A percentile compares a stretch with the other conserved stretches of the same genome.
Conservation (phyloP, 2,888 invertebrate genomes). For the Ennomos erosarius region DNA sequence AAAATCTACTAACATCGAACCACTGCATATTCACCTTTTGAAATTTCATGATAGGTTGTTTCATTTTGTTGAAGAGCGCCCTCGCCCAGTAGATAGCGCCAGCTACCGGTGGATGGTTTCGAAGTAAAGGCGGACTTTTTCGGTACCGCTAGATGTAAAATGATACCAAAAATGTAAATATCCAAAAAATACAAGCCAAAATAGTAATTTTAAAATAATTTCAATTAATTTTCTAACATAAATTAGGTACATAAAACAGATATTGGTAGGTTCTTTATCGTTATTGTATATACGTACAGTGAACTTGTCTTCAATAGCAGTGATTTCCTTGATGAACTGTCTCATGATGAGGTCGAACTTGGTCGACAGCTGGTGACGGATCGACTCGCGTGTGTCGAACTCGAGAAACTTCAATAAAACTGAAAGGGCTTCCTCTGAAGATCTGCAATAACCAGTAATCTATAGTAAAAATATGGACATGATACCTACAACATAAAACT, state of each 20-base stretch:
- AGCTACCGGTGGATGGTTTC: conserved; percentile 91
- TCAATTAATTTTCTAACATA: too few species aligned
- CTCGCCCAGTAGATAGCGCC: conserved; percentile 95
- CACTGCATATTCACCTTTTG: conserved; percentile 77
- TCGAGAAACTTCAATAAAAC: conserved; percentile 92
- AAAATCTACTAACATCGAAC: background rate
- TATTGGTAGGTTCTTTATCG: too few species aligned
- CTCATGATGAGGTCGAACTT: conserved; percentile 94
- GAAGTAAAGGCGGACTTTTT: conserved; percentile 88
- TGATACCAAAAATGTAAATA: too few species aligned
- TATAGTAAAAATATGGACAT: too few species aligned
- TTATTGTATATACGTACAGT: conserved; percentile 77
- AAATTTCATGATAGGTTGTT: conserved; percentile 92
- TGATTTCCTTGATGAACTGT: conserved; percentile 94
- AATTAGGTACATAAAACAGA: background rate
- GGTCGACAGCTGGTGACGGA: conserved; percentile 89
- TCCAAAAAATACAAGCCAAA: too few species aligned
- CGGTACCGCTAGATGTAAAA: conserved; percentile 80
- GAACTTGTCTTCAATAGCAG: conserved; percentile 88
- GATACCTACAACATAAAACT: too few species aligned
- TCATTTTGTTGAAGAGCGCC: conserved; percentile 91
- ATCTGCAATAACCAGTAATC: conserved; percentile 67
- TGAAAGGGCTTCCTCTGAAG: conserved; percentile 92
- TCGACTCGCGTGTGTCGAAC: conserved; percentile 90
- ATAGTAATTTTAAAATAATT: too few species aligned